These are phyloP conservation scores for Diachasma alloeum DNA, from an alignment of 1,140 invertebrate species.

Conservation along the genomic window DNA sequence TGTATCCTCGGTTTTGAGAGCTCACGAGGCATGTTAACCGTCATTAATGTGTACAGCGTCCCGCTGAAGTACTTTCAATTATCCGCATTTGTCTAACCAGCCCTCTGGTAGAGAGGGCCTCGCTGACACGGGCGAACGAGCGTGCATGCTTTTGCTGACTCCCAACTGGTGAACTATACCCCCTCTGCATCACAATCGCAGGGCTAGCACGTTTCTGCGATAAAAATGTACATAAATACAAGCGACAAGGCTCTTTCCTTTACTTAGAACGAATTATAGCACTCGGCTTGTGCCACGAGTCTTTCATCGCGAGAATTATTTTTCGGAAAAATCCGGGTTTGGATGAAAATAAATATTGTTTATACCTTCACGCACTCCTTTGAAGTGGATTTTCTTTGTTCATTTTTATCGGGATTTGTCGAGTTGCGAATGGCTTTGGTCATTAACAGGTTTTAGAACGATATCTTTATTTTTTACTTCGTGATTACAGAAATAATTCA, in stretches of 20 bases:
- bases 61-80: conserved; percentile 16
- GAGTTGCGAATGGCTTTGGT: too few relatives aligned
- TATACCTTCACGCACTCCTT: not conserved
- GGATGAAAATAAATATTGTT: not conserved
- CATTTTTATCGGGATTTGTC: not conserved
- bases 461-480: too few relatives aligned
- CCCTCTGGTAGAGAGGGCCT: not conserved
- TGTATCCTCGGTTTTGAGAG: too few relatives aligned
- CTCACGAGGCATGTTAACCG: too few relatives aligned
- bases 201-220: not conserved
- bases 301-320: not conserved
- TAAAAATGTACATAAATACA: conserved; percentile 5
- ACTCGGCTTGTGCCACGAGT: not conserved
- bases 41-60: too few relatives aligned
- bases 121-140: too few relatives aligned
- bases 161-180: not conserved
- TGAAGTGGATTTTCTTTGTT: not conserved
- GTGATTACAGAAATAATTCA: too few relatives aligned
- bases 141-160: too few relatives aligned
- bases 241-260: not conserved
- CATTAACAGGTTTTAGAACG: too few relatives aligned
- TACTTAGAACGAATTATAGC: not conserved
- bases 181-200: not conserved
- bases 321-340: not conserved
- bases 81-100: not conserved